phyloP scores from a whole-genome alignment of 2,797 vertebrate species.

The Sorex maritimensis region DNA sequence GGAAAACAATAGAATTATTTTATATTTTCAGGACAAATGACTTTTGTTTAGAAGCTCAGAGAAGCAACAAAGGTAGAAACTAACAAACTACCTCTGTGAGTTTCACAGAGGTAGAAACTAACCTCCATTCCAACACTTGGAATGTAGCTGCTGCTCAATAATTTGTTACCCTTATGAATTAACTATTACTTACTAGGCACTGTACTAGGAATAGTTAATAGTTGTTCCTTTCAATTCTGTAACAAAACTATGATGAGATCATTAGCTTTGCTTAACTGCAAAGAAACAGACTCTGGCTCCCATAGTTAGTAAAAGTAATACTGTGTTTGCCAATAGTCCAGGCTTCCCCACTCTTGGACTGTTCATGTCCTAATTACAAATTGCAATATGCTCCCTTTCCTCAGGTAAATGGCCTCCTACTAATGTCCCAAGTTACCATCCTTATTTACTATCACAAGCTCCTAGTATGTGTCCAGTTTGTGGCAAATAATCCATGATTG shows the following conservation, averaged over 20 bases:
- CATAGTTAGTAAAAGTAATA: background rate
- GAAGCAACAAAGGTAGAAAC: background rate
- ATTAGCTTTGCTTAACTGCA: background rate
- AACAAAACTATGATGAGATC: background rate
- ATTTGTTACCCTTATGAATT: constrained; percentile 13
- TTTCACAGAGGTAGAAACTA: background rate
- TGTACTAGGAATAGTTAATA: background rate
- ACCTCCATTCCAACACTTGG: background rate
- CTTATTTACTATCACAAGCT: background rate
- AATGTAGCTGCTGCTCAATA: background rate
- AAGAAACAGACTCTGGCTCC: background rate
- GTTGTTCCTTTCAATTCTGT: constrained; percentile 10
- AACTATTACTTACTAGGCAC: background rate
- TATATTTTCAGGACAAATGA: background rate
- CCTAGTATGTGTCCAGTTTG: background rate
- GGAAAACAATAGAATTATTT: background rate
- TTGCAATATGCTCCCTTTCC: background rate
- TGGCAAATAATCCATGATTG: no score
- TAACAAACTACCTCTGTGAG: background rate
- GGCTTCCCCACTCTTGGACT: background rate
- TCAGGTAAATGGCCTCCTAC: background rate
- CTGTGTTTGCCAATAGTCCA: background rate
- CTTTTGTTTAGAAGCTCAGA: background rate
- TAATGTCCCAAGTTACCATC: background rate
- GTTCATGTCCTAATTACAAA: background rate